phyloP scores from a whole-genome alignment of 2,113 vertebrate species.

The Halichoerus grypus region DNA sequence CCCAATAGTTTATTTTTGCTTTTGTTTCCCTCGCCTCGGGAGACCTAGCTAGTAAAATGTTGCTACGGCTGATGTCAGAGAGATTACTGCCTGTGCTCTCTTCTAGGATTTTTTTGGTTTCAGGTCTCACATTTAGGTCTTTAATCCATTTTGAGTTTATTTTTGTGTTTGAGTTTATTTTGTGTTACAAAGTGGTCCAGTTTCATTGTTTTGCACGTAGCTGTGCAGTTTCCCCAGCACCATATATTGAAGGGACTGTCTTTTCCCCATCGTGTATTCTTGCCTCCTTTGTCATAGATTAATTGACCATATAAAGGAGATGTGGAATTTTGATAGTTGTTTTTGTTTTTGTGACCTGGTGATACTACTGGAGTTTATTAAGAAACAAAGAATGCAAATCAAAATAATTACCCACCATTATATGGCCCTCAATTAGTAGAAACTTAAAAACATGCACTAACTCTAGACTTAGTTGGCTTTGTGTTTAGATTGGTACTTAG shows the following conservation, averaged over 20 bases:
- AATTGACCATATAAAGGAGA: not conserved
- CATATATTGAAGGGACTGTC: not conserved
- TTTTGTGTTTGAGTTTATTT: not conserved
- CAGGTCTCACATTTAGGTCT: not conserved
- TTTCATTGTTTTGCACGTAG: not conserved
- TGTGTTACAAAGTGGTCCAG: not conserved
- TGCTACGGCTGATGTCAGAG: not conserved
- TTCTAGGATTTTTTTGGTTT: not conserved
- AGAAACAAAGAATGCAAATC: not conserved
- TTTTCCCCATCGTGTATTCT: not conserved
- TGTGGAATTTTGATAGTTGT: not conserved
- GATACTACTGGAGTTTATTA: not conserved
- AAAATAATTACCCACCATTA: not conserved
- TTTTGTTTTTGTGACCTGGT: constrained; percentile 22
- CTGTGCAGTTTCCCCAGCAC: not conserved
- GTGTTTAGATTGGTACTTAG: not conserved
- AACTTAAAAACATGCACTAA: constrained; percentile 28
- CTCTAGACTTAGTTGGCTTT: not conserved
- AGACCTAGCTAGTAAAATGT: not conserved
- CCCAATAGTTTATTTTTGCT: not conserved
- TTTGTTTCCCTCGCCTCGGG: not conserved
- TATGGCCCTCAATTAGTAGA: not conserved
- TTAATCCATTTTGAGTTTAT: not conserved
- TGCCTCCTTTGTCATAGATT: not conserved
- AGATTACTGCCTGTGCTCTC: not conserved